These are phyloP conservation scores for Alcedo quadribrachys DNA, from an alignment of 2,797 vertebrate species.

Conservation along the genomic window DNA sequence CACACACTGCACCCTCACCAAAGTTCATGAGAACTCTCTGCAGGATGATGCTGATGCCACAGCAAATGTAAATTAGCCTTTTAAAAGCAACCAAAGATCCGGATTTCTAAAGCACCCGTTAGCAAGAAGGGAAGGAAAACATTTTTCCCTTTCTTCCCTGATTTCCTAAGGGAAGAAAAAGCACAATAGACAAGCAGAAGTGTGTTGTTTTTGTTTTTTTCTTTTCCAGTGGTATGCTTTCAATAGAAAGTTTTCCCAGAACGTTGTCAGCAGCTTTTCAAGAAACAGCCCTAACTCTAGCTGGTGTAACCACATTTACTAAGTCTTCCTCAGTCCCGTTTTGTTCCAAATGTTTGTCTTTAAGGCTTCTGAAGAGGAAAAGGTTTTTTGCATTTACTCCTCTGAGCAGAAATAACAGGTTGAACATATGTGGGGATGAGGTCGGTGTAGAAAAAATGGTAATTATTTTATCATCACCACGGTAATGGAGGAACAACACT, in stretches of 20 bases:
- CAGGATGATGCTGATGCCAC: neutral
- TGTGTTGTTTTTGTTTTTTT: neutral
- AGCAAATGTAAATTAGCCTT: neutral
- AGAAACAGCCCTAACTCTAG: neutral
- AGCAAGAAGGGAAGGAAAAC: neutral
- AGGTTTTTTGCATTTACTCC: neutral
- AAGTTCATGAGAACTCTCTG: neutral
- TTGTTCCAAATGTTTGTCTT: slow-evolving; percentile 17
- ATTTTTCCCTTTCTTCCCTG: neutral
- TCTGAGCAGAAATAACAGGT: neutral
- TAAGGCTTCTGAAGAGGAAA: neutral
- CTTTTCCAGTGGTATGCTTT: slow-evolving; percentile 18
- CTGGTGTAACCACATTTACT: neutral
- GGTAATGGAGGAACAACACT: neutral
- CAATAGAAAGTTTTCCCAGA: neutral
- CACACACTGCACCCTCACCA: neutral
- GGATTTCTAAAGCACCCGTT: neutral
- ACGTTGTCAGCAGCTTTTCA: neutral
- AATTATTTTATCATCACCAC: neutral
- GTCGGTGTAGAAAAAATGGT: neutral
- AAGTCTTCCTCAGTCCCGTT: neutral
- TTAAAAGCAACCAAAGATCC: neutral
- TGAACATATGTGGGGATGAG: neutral
- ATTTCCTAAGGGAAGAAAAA: slow-evolving; percentile 31
- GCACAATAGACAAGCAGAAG: neutral